Percentiles rank a stretch among this genome's conserved stretches.
These are phyloP conservation scores for Lingula anatina DNA, from an alignment of 2,888 invertebrate genomes.

Conservation along the genomic window DNA sequence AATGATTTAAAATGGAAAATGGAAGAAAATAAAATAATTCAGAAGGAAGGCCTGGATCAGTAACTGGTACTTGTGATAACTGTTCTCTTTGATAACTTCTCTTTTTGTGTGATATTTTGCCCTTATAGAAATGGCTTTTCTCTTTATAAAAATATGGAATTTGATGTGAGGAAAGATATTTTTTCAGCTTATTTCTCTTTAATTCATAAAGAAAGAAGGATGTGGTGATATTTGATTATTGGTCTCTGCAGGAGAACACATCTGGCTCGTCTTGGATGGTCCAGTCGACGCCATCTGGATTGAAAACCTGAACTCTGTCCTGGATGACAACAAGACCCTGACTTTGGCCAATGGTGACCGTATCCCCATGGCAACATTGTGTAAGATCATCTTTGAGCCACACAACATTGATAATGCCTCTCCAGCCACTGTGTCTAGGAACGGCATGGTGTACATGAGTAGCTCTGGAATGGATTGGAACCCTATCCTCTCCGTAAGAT, in stretches of 20 bases:
- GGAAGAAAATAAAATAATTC: no score
- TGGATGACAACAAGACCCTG: conserved; percentile 53
- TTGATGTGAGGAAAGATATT: no score
- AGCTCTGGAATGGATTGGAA: conserved; percentile 90
- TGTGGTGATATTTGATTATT: no score
- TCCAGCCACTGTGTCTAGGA: conserved; percentile 91
- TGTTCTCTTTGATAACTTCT: no score
- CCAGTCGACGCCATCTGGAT: conserved; percentile 54
- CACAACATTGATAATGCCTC: conserved; percentile 97
- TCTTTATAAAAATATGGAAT: no score
- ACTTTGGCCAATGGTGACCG: conserved; percentile 92
- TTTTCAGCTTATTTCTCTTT: no score
- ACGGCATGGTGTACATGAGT: conserved; percentile 84
- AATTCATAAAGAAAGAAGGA: no score
- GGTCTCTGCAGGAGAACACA: conserved; percentile 69
- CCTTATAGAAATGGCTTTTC: no score
- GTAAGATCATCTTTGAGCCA: conserved; percentile 94
- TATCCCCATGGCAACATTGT: conserved; percentile 86
- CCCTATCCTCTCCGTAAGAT: conserved; percentile 72
- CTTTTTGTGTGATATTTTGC: no score
- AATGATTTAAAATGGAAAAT: no score
- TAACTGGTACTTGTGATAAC: no score
- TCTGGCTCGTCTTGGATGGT: conserved; percentile 75
- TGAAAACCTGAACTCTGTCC: conserved; percentile 53
- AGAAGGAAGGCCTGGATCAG: no score